Evolutionary conservation across 2,113 vertebrate genomes (phyloP).

Genomic region (Phylloscopus trochilus): DNA sequence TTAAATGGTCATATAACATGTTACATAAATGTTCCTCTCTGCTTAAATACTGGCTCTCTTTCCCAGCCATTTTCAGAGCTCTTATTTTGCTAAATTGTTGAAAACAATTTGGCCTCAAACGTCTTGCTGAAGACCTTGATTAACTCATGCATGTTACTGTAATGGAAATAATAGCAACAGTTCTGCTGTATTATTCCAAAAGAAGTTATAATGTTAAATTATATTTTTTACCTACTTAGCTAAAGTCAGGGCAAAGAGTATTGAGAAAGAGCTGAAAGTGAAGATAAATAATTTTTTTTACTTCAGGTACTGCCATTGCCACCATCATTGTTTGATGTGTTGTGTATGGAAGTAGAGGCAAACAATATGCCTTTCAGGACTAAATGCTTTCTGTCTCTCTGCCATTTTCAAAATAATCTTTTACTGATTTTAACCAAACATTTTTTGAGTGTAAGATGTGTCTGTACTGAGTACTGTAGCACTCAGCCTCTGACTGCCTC

Average conservation of each 20-base stretch:
- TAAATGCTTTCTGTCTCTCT: background rate
- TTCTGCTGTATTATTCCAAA: background rate
- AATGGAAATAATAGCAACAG: background rate
- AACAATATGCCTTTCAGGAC: background rate
- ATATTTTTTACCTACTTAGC: background rate
- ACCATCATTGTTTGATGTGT: background rate
- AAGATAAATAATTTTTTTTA: background rate
- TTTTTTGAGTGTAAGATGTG: background rate
- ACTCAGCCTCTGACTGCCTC: background rate
- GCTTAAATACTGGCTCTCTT: background rate
- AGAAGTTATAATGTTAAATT: background rate
- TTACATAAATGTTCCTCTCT: constrained; percentile 1
- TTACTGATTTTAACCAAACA: background rate
- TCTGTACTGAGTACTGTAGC: background rate
- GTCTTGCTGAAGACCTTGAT: background rate
- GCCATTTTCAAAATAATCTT: background rate
- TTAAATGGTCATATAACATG: background rate
- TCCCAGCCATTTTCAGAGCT: background rate
- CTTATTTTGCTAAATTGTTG: background rate
- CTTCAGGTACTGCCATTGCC: background rate
- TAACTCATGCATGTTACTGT: background rate
- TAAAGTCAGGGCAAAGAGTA: background rate
- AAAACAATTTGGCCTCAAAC: background rate
- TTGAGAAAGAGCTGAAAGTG: background rate
- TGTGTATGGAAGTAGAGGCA: background rate